Evolutionary conservation across 2,797 vertebrate genomes (phyloP), one percentile per base, ranked within the genome.

Genomic region (Argentina silus): DNA sequence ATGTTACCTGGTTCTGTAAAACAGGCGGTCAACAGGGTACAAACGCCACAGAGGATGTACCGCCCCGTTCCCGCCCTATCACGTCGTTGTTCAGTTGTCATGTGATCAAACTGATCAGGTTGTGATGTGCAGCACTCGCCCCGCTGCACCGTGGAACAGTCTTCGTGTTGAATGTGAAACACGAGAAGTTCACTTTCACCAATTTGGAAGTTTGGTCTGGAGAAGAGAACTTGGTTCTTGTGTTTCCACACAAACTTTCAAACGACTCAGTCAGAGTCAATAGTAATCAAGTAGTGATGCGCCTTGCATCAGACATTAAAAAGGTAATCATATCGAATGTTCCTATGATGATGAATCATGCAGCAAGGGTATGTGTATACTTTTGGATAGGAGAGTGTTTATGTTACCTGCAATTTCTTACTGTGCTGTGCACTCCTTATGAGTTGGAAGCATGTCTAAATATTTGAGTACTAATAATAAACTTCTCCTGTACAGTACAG

Each of bases 1-100:
- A 71, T 73, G 83, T 78, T 55, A 62, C 76, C 76, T 73, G 79
- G 57, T 82, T 79, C 75, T 80, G 72, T 45, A 51, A 51, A n/a
- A 67, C 65, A 27, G 48, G n/a, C 17, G 9, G 15, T 56, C 23
- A 50, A 11, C 15, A 44, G 57, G 74, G 6, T 63, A 76, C 27
- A 70, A 43, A 60, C 44, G 78, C n/a, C 11, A 55, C 71, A 65
- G 27, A 50, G 68, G 47, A 57, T 45, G 53, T 59, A 45, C 71
- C 4, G 27, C 27, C 1, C 27, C 4, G 27, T 4, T 36, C 27
- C 4, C 27, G 27, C 27, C 27, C 27, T 36, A 36, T 36, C 27
- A 36, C 27, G n/a, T 15, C 51, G 10, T 53, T 53, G 75, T 73
- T 68, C 53, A 50, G 50, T 72, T 62, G 7, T 70, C 43, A 60